These are phyloP conservation scores for Elgaria multicarinata DNA, from an alignment of 2,113 vertebrate species.

Conservation along the genomic window DNA sequence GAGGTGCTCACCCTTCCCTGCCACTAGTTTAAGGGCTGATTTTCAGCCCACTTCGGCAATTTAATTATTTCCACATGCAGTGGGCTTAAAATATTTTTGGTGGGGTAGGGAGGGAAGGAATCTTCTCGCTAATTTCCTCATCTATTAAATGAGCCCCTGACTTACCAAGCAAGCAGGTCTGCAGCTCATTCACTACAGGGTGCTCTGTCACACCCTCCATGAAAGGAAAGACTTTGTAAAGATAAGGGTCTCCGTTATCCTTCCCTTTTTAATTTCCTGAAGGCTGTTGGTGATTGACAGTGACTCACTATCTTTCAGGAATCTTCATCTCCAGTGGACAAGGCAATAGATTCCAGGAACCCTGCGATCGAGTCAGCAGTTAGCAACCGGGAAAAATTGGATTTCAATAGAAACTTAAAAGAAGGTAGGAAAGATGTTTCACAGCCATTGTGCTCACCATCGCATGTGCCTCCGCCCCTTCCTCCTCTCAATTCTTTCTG, in stretches of 20 bases:
- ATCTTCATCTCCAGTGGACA: constrained; percentile 76
- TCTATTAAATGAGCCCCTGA: neutral
- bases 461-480: neutral
- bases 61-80: neutral
- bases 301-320: constrained; percentile 53
- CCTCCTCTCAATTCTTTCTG: neutral
- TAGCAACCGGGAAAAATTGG: constrained; percentile 78
- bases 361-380: constrained; percentile 72
- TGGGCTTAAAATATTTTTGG: neutral
- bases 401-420: constrained; percentile 84
- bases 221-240: neutral
- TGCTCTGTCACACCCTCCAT: neutral
- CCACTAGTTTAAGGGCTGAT: neutral
- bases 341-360: constrained; percentile 73
- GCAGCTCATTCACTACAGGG: neutral
- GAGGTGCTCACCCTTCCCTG: neutral
- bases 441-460: neutral
- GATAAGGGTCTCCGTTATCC: neutral
- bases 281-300: neutral
- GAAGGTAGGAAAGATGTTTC: constrained; percentile 79
- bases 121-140: neutral
- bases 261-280: neutral
- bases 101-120: neutral
- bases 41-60: neutral
- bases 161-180: neutral